Base-by-base conservation (phyloP, 1,140 invertebrate genomes). In the Tribolium castaneum region DNA sequence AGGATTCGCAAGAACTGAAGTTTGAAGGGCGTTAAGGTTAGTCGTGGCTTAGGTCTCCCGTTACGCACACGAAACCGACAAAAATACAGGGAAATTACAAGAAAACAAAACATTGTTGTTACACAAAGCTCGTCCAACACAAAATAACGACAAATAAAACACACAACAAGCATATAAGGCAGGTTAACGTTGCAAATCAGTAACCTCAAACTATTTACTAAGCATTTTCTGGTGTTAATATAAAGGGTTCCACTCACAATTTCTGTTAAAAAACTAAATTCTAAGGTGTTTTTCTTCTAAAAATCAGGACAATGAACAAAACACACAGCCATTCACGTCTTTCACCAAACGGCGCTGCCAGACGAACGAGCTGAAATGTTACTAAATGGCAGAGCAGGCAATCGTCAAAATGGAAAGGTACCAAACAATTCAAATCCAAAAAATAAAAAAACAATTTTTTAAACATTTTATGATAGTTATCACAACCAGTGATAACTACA, bases 21-120 rank as follows among this genome's bases (percentile, higher is more conserved):
- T 66, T 66, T 66, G 59, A 66, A 66, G 59, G 59, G 30, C 59
- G 59, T 35, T 13, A 66, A 66, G 59, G 59, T 66, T 66, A 66
- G 59, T 34, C 59, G 13, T 66, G 59, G 14, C 6, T 12, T 10
- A 59, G 14, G n/a, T 25, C 30, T 13, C 10, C 12, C 22, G 13
- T 14, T 66, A 66, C 0, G 25, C 35, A 34, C 7, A 34, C n/a
- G n/a, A 12, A 66, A 34, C 25, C 10, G 4, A 59, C 5, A 12
- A 14, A 59, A 59, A 9, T 12, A n/a, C 4, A 59, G 39, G 39
- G 7, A 45, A 45, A 45, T 45, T 25, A 22, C 7, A 1, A 59
- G 3, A 66, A 66, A 34, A 14, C 25, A 14, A 66, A n/a, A 66
- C 34, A 66, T 12, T 66, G 59, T 66, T 66, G 59, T 66, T 66